Evolutionary conservation across 2,797 vertebrate genomes (phyloP), one percentile per base, ranked within the genome.

Genomic region (Hyperoplus immaculatus): DNA sequence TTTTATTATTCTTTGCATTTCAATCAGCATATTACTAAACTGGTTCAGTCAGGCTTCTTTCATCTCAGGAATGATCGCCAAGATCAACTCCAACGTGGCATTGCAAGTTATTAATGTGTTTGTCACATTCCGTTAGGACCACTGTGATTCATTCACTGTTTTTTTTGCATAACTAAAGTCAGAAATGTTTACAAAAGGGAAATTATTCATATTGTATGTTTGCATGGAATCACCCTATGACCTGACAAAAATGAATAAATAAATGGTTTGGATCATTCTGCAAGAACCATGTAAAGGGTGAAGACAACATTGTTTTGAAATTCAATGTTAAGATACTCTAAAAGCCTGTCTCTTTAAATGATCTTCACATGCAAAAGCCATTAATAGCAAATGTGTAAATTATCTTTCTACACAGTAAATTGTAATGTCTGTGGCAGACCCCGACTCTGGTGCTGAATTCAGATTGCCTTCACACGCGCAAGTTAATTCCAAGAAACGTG

Each of bases 51-150:
- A 13, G 21, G 54, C 59, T 65, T 54, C 62, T 80, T 72, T 85
- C 51, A 71, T 79, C 51, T 55, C 71, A 56, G 60, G 9, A 21
- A 42, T 54, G 3, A 58, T 80, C 16, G 1, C 57, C 59, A 41
- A 68, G 49, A 85, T 87, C 77, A 74, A 57, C 77, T 68, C 61
- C 72, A 67, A 51, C 3, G 38, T 78, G 74, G 72, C 68, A 71
- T 66, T 81, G 68, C 49, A 70, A 67, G 57, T 78, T 75, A 74
- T 77, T 63, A 69, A 69, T 4, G 51, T 29, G 7, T 79, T 70
- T 74, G 78, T 77, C 66, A 49, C 16, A 42, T 76, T 61, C 65
- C 39, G 51, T 78, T 78, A 77, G 13, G 36, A 56, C 47, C 47
- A n/a, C 29, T 47, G 51, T 14, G 54, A 42, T 51, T 80, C 4